Conservation (phyloP, 2,113 vertebrate genomes). For the Cephalopholis sonnerati region DNA sequence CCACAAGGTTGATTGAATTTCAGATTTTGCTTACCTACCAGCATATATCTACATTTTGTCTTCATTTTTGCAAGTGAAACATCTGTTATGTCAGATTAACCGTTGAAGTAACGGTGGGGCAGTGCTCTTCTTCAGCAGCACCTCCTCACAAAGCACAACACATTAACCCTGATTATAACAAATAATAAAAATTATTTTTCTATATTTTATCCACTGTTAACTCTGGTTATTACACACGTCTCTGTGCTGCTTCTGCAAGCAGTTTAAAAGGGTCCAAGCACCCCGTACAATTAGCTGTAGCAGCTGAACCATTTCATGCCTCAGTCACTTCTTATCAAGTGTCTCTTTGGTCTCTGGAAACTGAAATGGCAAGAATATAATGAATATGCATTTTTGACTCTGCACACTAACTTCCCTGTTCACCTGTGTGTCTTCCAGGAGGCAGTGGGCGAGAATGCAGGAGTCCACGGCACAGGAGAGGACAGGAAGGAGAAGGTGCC, state of each 20-base stretch:
- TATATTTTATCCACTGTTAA: neutral
- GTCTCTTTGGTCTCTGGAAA: neutral
- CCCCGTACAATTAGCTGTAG: neutral
- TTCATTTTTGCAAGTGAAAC: conserved; percentile 14
- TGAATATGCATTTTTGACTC: neutral
- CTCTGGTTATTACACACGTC: neutral
- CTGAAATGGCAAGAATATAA: neutral
- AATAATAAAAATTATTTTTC: neutral
- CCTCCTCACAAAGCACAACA: neutral
- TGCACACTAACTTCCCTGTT: neutral
- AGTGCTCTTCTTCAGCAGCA: neutral
- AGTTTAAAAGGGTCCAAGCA: neutral
- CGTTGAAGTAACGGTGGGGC: neutral
- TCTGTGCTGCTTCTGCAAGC: neutral
- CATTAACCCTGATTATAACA: neutral
- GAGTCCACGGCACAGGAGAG: conserved; percentile 88
- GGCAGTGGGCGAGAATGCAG: conserved; percentile 85
- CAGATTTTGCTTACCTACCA: conserved; percentile 18
- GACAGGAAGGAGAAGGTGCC: conserved; percentile 98
- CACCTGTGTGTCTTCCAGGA: conserved; percentile 86
- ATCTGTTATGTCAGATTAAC: conserved; percentile 19
- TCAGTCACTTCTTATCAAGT: neutral
- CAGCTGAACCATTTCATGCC: neutral
- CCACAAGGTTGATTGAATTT: conserved; percentile 47
- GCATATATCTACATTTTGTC: conserved; percentile 15